Conservation (phyloP, 2,888 invertebrate genomes). For the Argyresthia goedartella region DNA sequence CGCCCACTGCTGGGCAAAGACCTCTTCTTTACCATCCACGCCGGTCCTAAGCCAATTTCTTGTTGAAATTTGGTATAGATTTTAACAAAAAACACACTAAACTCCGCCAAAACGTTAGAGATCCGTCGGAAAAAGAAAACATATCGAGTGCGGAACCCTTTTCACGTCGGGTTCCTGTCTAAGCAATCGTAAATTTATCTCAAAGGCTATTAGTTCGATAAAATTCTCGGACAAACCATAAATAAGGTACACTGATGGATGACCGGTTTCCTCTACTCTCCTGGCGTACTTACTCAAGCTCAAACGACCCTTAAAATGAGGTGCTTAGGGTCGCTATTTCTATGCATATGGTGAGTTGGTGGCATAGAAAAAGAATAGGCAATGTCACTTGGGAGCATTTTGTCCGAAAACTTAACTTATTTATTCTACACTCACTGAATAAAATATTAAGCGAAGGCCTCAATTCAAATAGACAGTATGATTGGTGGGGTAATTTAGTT, state of each 20-base stretch:
- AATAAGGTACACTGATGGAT: slow-evolving; percentile 67
- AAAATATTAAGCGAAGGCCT: slow-evolving; percentile 48
- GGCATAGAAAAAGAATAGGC: slow-evolving; percentile 26
- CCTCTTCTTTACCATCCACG: too few species aligned
- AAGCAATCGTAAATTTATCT: slow-evolving; percentile 67
- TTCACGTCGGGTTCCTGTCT: slow-evolving; percentile 38
- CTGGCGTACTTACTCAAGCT: not conserved
- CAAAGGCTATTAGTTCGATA: slow-evolving; percentile 66
- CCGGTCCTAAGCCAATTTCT: too few species aligned
- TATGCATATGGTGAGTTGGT: not conserved
- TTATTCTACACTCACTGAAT: slow-evolving; percentile 50
- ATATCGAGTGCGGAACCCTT: slow-evolving; percentile 35
- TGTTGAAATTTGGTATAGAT: too few species aligned
- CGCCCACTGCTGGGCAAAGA: too few species aligned
- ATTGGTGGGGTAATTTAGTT: slow-evolving; percentile 23
- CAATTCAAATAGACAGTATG: slow-evolving; percentile 38
- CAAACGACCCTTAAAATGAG: not conserved
- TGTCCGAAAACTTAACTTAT: slow-evolving; percentile 64
- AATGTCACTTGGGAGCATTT: slow-evolving; percentile 64
- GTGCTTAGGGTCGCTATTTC: not conserved
- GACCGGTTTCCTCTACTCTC: slow-evolving; percentile 46
- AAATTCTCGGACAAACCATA: slow-evolving; percentile 66
- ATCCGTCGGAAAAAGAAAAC: not conserved
- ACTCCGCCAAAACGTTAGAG: not conserved
- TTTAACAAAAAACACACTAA: not conserved